Evolutionary conservation across 35 echinoderm and acorn worm genomes (phyloP).

Genomic region (Chiridota heheva): DNA sequence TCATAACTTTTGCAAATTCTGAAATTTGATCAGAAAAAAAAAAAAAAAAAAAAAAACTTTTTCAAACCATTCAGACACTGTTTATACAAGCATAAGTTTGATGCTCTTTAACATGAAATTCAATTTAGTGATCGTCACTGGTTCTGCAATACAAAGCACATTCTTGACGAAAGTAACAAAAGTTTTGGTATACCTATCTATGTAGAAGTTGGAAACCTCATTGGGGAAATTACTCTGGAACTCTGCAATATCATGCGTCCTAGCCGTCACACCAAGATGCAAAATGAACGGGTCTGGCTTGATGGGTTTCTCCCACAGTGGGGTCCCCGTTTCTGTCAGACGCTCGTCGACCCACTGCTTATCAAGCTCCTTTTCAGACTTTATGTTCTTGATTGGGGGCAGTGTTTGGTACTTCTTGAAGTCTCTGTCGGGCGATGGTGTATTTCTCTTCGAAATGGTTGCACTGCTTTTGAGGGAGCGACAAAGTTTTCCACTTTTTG

Average conservation of each 20-base stretch:
- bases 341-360: slow-evolving; percentile 33
- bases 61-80: background rate
- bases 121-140: too few species aligned
- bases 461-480: background rate
- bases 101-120: too few species aligned
- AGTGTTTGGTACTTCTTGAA: slow-evolving; percentile 96
- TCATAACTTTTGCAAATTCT: too few species aligned
- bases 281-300: slow-evolving; percentile 77
- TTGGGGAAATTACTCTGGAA: slow-evolving; percentile 98
- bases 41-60: background rate
- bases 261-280: slow-evolving; percentile 78
- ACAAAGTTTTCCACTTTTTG: slow-evolving; percentile 18
- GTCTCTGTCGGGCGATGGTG: slow-evolving; percentile 45
- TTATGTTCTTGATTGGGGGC: slow-evolving; percentile 74
- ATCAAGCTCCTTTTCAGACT: slow-evolving; percentile 53
- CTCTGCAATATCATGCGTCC: slow-evolving; percentile 93
- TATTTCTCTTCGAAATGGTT: background rate
- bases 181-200: slow-evolving; percentile 70
- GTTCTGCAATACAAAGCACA: too few species aligned
- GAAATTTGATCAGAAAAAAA: background rate
- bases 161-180: too few species aligned
- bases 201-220: slow-evolving; percentile 83
- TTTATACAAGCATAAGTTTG: too few species aligned
- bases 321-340: slow-evolving; percentile 58
- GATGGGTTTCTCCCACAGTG: slow-evolving; percentile 74